Evolutionary conservation across 1,140 invertebrate species (phyloP), one percentile per base, ranked within the genome.

Genomic region (Drosophila baimaii): DNA sequence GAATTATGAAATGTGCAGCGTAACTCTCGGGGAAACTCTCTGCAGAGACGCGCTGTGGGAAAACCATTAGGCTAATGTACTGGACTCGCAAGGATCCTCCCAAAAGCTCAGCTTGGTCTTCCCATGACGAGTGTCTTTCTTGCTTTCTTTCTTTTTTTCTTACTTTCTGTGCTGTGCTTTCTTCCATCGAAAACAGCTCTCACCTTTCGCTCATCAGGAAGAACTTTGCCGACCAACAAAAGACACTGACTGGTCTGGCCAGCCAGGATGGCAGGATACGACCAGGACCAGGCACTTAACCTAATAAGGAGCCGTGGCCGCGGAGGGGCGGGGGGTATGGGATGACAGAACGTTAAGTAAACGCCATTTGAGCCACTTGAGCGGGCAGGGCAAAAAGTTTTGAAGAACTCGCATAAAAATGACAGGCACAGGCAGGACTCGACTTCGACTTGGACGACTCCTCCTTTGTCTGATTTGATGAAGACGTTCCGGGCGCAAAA

Each of bases 401-500:
- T 89, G 85, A 89, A 84, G 77, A 89, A 89, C 84, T 89, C 85
- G 80, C 85, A 89, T 89, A 89, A 90, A 89, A 90, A 76, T 89
- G 78, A 90, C 85, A 79, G 74, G 79, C 80, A 25, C 80, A 84
- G 59, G 17, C 31, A 47, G 27, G 39, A 25, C 43, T 39, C 35
- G n/a, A 74, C 43, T 58, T 37, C 47, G 55, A 23, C 44, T 74
- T 44, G 41, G 56, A 35, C 56, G 64, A 8, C 37, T 23, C 49
- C 51, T 54, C 51, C 57, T 73, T 58, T 82, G 77, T 75, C 78
- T 81, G 73, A 75, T 86, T 86, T 86, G 79, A 86, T 88, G 82
- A 88, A 86, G 82, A 86, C 79, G 79, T 76, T 69, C 51, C 62
- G 21, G 27, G 39, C 61, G 43, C 44, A 51, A 57, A 58, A 57